Evolutionary conservation across 2,888 invertebrate species (phyloP).

Genomic region (Listrodromus nycthemerus): DNA sequence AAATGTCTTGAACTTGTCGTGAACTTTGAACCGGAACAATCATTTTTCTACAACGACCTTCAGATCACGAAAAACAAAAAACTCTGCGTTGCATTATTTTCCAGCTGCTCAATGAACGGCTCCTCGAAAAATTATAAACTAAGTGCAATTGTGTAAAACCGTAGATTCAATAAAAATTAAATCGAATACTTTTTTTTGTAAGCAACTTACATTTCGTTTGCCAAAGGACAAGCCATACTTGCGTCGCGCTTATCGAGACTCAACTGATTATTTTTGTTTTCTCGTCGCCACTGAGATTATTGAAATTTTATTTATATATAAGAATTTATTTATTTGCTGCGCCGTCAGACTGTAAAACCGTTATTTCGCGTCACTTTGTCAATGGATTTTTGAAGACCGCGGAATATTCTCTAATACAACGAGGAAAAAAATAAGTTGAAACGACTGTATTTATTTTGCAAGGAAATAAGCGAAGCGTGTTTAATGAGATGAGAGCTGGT

Average conservation of each 20-base stretch:
- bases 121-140: not conserved
- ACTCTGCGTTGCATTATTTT: not conserved
- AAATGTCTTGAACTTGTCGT: not conserved
- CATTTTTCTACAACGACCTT: not conserved
- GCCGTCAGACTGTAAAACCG: not conserved
- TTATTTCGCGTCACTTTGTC: not conserved
- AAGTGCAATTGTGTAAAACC: not conserved
- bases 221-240: conserved; percentile 67
- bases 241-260: conserved; percentile 10
- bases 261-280: not conserved
- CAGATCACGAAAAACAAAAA: not conserved
- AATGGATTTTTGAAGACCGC: not conserved
- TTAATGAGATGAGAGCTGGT: conserved; percentile 42
- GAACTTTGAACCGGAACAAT: not conserved
- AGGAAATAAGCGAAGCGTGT: not conserved
- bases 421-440: not conserved
- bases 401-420: not conserved
- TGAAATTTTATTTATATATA: too few relatives aligned
- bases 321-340: not conserved
- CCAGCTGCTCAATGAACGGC: not conserved
- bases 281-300: not conserved
- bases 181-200: not conserved
- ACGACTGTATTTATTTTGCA: conserved; percentile 4
- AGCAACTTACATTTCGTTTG: conserved; percentile 65
- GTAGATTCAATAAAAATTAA: not conserved